These are phyloP conservation scores for Stenchaetothrips biformis DNA, from an alignment of 2,888 invertebrate species.

Conservation along the genomic window DNA sequence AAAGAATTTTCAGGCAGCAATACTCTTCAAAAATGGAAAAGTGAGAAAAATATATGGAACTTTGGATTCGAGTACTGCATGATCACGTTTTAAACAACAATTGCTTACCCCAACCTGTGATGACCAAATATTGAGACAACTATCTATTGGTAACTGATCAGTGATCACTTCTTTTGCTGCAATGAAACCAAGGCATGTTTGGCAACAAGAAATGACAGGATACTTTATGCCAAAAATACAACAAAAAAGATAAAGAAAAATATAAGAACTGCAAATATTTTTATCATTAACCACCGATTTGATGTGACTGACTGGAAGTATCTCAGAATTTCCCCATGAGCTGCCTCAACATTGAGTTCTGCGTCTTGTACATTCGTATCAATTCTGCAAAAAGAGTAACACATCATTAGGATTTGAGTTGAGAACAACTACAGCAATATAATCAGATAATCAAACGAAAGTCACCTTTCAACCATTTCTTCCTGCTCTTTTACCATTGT, in stretches of 20 bases:
- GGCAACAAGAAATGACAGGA: neutral
- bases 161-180: neutral
- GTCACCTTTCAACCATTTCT: conserved; percentile 84
- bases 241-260: conserved; percentile 99
- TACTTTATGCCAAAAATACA: conserved; percentile 80
- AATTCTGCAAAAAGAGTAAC: conserved; percentile 58
- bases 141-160: conserved; percentile 27
- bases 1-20: neutral
- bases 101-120: neutral
- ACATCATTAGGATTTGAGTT: conserved; percentile 3
- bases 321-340: conserved; percentile 93
- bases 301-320: conserved; percentile 96
- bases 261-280: conserved; percentile 96
- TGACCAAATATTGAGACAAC: neutral
- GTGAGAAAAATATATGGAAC: neutral
- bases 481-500: conserved; percentile 98
- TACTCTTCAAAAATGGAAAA: neutral
- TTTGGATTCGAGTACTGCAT: neutral
- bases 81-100: neutral
- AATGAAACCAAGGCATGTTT: conserved; percentile 28
- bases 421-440: conserved; percentile 26
- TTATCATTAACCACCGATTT: conserved; percentile 98
- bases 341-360: conserved; percentile 94
- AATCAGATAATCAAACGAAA: neutral
- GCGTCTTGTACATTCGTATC: conserved; percentile 95